These are phyloP conservation scores for Drosophila seguyi DNA, from an alignment of 1,140 invertebrate genomes.

Conservation along the genomic window DNA sequence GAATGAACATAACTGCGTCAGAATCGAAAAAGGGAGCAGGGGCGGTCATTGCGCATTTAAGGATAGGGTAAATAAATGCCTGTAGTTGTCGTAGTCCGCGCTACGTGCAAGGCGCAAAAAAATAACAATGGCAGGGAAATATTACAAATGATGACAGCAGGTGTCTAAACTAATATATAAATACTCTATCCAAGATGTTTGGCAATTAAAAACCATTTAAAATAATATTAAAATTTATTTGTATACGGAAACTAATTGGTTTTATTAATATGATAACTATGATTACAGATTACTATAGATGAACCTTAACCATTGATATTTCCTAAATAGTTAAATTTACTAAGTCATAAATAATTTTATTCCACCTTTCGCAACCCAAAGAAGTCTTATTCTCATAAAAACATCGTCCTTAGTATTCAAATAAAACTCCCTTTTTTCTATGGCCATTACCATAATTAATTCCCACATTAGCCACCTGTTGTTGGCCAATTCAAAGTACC, in stretches of 20 bases:
- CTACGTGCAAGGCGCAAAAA: slow-evolving; percentile 38
- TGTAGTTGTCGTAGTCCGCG: slow-evolving; percentile 36
- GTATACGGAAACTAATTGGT: neutral
- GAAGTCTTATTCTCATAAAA: neutral
- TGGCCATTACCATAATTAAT: slow-evolving; percentile 1
- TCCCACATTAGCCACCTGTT: slow-evolving; percentile 9
- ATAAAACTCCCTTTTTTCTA: neutral
- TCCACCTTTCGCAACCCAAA: neutral
- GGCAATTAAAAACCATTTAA: neutral
- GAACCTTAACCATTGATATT: neutral
- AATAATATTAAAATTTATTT: neutral
- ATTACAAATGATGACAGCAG: slow-evolving; percentile 6
- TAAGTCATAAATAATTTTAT: no score
- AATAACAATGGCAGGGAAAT: slow-evolving; percentile 3
- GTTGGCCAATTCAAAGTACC: slow-evolving; percentile 15
- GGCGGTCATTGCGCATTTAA: slow-evolving; percentile 69
- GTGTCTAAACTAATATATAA: no score
- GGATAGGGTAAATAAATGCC: slow-evolving; percentile 58
- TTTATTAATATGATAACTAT: no score
- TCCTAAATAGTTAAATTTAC: neutral
- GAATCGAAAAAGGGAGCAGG: slow-evolving; percentile 14
- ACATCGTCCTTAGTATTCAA: neutral
- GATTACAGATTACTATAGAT: no score
- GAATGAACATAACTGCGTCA: slow-evolving; percentile 63
- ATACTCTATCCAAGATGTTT: slow-evolving; percentile 7